phyloP scores from a whole-genome alignment of 2,113 vertebrate genomes.

The Kryptolebias marmoratus region DNA sequence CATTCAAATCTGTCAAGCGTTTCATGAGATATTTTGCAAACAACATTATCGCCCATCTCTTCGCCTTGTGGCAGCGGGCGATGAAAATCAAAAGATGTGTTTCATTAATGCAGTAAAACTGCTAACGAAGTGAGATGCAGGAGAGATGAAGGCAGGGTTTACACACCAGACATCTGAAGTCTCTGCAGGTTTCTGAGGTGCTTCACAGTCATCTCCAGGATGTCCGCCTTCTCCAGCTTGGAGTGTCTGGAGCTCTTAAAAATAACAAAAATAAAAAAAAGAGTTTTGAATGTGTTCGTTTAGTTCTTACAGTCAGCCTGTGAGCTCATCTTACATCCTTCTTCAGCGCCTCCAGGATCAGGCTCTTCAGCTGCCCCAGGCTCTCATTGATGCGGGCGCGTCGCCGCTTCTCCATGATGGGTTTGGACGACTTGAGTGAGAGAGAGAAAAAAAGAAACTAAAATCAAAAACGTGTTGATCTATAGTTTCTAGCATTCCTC shows the following conservation, averaged over 20 bases:
- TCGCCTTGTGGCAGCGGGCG: no score
- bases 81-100: not conserved
- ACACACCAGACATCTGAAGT: slow-evolving; percentile 89
- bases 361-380: slow-evolving; percentile 87
- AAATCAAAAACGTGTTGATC: not conserved
- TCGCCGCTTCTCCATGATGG: slow-evolving; percentile 92
- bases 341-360: slow-evolving; percentile 90
- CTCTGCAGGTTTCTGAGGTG: slow-evolving; percentile 92
- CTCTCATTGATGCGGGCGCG: slow-evolving; percentile 92
- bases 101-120: not conserved
- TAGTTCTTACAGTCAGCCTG: no score
- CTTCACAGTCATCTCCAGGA: slow-evolving; percentile 97
- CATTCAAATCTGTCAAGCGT: no score
- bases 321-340: slow-evolving; percentile 87
- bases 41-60: no score
- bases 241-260: slow-evolving; percentile 92
- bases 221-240: slow-evolving; percentile 96
- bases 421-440: slow-evolving; percentile 85
- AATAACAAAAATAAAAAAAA: not conserved
- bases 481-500: not conserved
- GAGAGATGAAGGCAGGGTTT: no score
- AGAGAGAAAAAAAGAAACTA: not conserved
- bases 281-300: not conserved
- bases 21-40: no score
- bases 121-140: no score